Evolutionary conservation across 2,888 invertebrate species (phyloP).

Genomic region (Eudasyphora cyanicolor): DNA sequence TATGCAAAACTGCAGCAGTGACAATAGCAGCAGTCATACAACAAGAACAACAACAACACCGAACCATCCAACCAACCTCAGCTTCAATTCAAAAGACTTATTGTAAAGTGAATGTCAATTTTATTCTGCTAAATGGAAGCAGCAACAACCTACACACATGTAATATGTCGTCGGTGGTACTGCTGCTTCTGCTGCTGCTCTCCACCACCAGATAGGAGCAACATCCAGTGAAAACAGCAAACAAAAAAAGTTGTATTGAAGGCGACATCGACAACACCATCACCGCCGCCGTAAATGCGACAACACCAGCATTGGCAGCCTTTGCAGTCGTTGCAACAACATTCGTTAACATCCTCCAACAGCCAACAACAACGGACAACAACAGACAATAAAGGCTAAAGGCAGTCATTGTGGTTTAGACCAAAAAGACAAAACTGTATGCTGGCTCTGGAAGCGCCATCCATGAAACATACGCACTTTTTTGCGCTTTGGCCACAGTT

Average conservation of each 20-base stretch:
- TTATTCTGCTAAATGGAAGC: conserved; percentile 58
- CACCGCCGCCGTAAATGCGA: conserved; percentile 25
- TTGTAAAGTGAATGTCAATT: conserved; percentile 59
- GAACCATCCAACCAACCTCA: neutral
- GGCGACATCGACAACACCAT: conserved; percentile 62
- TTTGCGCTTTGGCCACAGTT: conserved; percentile 60
- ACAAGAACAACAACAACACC: conserved; percentile 18
- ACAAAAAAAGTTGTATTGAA: conserved; percentile 43
- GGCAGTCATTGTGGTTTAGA: neutral
- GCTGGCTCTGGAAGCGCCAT: conserved; percentile 59
- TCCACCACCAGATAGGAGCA: conserved; percentile 31
- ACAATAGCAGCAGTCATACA: conserved; percentile 22
- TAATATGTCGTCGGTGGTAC: conserved; percentile 45
- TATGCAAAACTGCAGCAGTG: conserved; percentile 15
- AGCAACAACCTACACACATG: conserved; percentile 61
- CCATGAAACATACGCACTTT: conserved; percentile 59
- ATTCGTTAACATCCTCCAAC: conserved; percentile 17
- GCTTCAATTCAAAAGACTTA: conserved; percentile 32
- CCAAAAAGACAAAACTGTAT: conserved; percentile 1
- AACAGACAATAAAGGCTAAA: conserved; percentile 10
- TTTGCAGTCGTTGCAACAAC: conserved; percentile 6
- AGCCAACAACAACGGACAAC: conserved; percentile 27
- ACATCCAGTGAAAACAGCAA: conserved; percentile 10
- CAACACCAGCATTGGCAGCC: neutral
- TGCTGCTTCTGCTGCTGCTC: conserved; percentile 25